Conservation (phyloP, 2,113 vertebrate species). For the Accipiter virgatus region DNA sequence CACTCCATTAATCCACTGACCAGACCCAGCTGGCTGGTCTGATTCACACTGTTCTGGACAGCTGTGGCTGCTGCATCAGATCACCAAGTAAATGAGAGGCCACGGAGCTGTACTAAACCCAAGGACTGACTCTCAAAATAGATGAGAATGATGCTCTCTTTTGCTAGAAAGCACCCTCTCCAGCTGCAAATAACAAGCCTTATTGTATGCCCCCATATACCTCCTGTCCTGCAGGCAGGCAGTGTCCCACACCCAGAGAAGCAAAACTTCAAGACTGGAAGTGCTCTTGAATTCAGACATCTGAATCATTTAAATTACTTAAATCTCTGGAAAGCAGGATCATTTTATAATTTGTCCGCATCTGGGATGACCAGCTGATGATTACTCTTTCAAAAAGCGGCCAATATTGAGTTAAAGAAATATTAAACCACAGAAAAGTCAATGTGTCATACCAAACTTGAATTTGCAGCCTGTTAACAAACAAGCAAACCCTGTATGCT, state of each 20-base stretch:
- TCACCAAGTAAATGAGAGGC: not conserved
- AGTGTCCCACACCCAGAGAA: not conserved
- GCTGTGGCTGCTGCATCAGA: not conserved
- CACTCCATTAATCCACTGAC: not conserved
- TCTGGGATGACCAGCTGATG: not conserved
- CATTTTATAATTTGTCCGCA: not conserved
- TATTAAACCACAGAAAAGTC: not conserved
- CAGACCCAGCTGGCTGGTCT: not conserved
- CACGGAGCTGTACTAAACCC: not conserved
- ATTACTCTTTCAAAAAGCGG: not conserved
- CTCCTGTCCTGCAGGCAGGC: not conserved
- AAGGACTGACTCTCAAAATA: not conserved
- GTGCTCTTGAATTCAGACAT: not conserved
- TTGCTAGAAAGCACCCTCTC: not conserved
- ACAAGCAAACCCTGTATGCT: not conserved
- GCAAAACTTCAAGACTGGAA: not conserved
- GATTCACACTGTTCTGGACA: not conserved
- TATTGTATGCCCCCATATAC: fast-evolving
- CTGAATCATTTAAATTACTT: not conserved
- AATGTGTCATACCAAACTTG: not conserved
- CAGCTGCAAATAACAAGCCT: not conserved
- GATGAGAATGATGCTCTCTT: not conserved
- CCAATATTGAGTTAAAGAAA: not conserved
- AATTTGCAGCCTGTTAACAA: not conserved
- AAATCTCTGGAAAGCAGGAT: not conserved